Percentiles rank a stretch among this genome's conserved stretches.
Evolutionary conservation across 2,797 vertebrate species (phyloP).

Genomic region (Synaphobranchus kaupii): DNA sequence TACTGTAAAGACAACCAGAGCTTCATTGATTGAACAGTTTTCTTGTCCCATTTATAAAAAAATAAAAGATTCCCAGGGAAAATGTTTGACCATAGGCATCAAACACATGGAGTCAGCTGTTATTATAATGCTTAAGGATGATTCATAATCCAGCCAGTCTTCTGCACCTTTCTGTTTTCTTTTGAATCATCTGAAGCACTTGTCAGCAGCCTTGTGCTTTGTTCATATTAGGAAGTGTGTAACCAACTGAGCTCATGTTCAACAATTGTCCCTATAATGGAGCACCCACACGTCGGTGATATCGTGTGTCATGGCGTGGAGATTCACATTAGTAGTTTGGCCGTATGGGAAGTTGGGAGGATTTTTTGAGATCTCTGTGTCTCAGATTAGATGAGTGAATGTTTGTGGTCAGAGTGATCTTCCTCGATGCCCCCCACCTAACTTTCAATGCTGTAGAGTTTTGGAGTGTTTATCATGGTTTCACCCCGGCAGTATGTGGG

Average conservation of each 20-base stretch:
- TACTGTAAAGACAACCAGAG: neutral
- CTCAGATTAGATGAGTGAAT: neutral
- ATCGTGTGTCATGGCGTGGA: no score
- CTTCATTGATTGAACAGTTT: neutral
- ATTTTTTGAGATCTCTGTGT: neutral
- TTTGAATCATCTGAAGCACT: neutral
- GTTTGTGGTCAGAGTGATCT: neutral
- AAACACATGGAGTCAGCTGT: neutral
- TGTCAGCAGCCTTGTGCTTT: neutral
- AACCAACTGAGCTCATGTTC: neutral
- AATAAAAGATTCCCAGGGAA: neutral
- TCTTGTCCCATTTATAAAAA: neutral
- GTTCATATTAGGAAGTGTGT: neutral
- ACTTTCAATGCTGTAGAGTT: neutral
- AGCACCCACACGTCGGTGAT: neutral
- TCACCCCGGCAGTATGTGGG: constrained; percentile 82
- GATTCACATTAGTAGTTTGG: neutral
- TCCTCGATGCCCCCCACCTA: neutral
- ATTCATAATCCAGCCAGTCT: neutral
- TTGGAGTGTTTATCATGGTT: neutral
- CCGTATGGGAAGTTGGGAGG: neutral
- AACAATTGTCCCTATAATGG: neutral
- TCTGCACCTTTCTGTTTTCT: neutral
- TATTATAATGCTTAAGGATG: neutral
- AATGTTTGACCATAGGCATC: neutral